Conservation (phyloP, 2,113 vertebrate genomes). For the Riparia riparia region DNA sequence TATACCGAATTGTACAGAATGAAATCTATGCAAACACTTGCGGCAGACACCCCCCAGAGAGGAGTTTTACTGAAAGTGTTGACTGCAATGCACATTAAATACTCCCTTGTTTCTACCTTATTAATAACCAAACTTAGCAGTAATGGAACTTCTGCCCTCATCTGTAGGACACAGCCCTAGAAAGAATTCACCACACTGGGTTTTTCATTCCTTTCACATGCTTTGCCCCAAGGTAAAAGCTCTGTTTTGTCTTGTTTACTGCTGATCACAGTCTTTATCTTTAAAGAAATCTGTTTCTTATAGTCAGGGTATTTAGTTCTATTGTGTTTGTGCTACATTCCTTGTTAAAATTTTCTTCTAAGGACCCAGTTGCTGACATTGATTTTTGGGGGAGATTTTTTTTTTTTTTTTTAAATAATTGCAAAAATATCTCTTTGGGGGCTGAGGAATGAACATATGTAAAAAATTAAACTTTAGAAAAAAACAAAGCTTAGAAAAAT, state of each 20-base stretch:
- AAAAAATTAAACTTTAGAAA: conserved; percentile 17
- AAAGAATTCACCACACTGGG: not conserved
- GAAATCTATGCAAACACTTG: not conserved
- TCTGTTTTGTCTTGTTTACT: not conserved
- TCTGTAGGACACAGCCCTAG: not conserved
- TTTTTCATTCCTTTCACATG: not conserved
- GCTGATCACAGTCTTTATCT: not conserved
- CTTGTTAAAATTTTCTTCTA: not conserved
- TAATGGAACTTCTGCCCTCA: not conserved
- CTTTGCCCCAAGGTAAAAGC: not conserved
- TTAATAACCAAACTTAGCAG: not conserved
- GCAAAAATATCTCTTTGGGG: not conserved
- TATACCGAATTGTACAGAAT: not conserved
- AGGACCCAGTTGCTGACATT: not conserved
- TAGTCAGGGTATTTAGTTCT: not conserved
- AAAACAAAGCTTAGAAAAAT: not conserved
- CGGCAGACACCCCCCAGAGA: not conserved
- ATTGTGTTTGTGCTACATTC: not conserved
- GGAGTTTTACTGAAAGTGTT: not conserved
- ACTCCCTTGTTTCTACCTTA: not conserved
- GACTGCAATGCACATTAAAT: not conserved
- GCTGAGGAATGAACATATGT: not conserved
- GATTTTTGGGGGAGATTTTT: not conserved
- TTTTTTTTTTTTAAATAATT: not conserved
- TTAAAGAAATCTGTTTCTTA: conserved; percentile 4